Percentiles rank a stretch among this genome's conserved stretches.
Conservation (phyloP, 2,113 vertebrate genomes). For the Leptobrachium leishanense region DNA sequence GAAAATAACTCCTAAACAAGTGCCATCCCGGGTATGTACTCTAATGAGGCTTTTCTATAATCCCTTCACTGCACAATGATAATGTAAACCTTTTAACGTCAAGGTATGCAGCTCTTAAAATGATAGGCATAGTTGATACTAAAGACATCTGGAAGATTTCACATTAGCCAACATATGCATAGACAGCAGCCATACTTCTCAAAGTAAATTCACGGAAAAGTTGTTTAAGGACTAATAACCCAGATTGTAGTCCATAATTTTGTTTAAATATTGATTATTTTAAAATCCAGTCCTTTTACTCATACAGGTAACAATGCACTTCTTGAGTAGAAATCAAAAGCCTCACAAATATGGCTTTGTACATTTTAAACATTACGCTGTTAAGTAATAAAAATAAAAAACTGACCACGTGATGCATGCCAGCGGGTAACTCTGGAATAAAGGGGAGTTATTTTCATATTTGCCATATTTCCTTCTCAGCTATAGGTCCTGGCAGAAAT, state of each 20-base stretch:
- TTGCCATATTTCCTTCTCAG: too few relatives aligned
- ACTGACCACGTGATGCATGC: too few relatives aligned
- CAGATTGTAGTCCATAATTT: background rate
- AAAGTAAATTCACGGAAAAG: background rate
- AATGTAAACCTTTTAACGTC: slow-evolving; percentile 5
- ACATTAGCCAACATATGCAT: background rate
- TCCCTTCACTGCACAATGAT: background rate
- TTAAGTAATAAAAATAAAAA: too few relatives aligned
- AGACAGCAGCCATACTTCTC: background rate
- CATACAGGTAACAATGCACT: too few relatives aligned
- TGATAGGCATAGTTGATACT: slow-evolving; percentile 3
- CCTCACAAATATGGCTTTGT: too few relatives aligned
- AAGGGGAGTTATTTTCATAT: too few relatives aligned
- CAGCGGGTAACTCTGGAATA: too few relatives aligned
- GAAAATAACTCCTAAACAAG: background rate
- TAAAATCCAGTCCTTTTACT: too few relatives aligned
- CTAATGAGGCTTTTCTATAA: background rate
- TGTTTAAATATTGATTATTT: too few relatives aligned
- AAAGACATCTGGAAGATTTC: slow-evolving; percentile 11
- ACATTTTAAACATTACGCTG: too few relatives aligned
- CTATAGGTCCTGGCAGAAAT: too few relatives aligned
- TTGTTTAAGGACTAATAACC: background rate
- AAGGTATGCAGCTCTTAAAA: slow-evolving; percentile 14
- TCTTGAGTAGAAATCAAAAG: too few relatives aligned
- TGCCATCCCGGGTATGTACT: background rate